phyloP scores from a whole-genome alignment of 2,797 vertebrate genomes.

The Mionectes olivaceus region DNA sequence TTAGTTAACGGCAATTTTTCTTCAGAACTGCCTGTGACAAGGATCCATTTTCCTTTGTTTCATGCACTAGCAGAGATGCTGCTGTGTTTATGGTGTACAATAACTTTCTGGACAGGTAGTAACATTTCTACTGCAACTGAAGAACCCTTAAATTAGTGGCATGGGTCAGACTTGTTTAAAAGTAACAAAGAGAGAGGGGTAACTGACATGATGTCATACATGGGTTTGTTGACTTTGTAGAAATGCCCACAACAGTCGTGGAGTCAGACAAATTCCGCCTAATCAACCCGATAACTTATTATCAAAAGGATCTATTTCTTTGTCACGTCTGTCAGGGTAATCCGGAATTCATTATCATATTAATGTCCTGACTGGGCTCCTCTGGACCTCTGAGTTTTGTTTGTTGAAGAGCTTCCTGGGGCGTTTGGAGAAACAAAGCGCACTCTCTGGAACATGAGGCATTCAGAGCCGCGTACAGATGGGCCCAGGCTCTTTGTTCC shows the following conservation, averaged over 20 bases:
- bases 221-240: slow-evolving; percentile 33
- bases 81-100: neutral
- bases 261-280: slow-evolving; percentile 63
- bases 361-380: slow-evolving; percentile 78
- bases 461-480: slow-evolving; percentile 76
- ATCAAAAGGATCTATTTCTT: slow-evolving; percentile 75
- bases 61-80: rapidly evolving
- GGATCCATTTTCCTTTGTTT: neutral
- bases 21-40: neutral
- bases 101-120: neutral
- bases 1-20: neutral
- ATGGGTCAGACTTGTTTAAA: neutral
- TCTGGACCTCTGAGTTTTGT: slow-evolving; percentile 80
- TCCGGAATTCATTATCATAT: slow-evolving; percentile 80
- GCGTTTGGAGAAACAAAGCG: slow-evolving; percentile 76
- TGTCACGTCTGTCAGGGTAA: slow-evolving; percentile 77
- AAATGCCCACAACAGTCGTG: slow-evolving; percentile 56
- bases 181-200: neutral
- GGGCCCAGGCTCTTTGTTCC: slow-evolving; percentile 77
- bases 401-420: slow-evolving; percentile 81
- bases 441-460: slow-evolving; percentile 77
- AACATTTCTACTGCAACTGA: neutral
- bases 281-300: slow-evolving; percentile 71
- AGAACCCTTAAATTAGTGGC: neutral
- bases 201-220: neutral